Evolutionary conservation across 2,797 vertebrate species (phyloP).

Genomic region (Hippocampus kuda): DNA sequence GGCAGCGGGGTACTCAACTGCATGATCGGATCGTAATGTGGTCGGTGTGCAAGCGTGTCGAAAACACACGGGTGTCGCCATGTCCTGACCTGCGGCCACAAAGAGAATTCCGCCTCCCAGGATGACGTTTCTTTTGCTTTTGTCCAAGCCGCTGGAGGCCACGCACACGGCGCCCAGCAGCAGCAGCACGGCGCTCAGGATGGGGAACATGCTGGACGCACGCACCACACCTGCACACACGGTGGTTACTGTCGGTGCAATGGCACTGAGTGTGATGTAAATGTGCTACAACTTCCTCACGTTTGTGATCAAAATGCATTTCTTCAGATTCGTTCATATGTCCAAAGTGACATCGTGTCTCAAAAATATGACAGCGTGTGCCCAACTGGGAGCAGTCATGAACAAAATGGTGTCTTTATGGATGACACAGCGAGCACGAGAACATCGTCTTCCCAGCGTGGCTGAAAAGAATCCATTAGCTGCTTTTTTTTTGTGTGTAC

Average conservation of each 20-base stretch:
- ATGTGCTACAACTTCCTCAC: too few relatives aligned
- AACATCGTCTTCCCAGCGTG: not conserved
- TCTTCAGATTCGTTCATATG: too few relatives aligned
- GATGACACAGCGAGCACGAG: not conserved
- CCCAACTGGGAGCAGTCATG: not conserved
- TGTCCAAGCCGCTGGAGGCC: slow-evolving; percentile 85
- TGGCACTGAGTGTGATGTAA: too few relatives aligned
- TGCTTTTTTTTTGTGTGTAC: slow-evolving; percentile 36
- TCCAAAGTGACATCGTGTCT: too few relatives aligned
- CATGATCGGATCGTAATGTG: too few relatives aligned
- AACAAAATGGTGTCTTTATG: not conserved
- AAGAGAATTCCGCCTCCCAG: slow-evolving; percentile 87
- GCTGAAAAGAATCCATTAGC: slow-evolving; percentile 55
- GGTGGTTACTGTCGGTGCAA: too few relatives aligned
- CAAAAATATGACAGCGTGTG: too few relatives aligned
- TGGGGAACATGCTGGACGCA: slow-evolving; percentile 91
- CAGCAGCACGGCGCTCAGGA: slow-evolving; percentile 86
- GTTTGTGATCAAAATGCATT: too few relatives aligned
- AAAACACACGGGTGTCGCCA: too few relatives aligned
- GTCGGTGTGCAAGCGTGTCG: too few relatives aligned
- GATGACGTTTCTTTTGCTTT: slow-evolving; percentile 86
- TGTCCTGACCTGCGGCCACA: slow-evolving; percentile 78
- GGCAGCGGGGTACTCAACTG: too few relatives aligned
- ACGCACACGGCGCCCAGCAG: slow-evolving; percentile 86
- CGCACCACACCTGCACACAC: slow-evolving; percentile 77